Evolutionary conservation across 53 echinoderm and acorn worm species (phyloP), one percentile per base, ranked within the genome.

Genomic region (Patiria pectinifera): DNA sequence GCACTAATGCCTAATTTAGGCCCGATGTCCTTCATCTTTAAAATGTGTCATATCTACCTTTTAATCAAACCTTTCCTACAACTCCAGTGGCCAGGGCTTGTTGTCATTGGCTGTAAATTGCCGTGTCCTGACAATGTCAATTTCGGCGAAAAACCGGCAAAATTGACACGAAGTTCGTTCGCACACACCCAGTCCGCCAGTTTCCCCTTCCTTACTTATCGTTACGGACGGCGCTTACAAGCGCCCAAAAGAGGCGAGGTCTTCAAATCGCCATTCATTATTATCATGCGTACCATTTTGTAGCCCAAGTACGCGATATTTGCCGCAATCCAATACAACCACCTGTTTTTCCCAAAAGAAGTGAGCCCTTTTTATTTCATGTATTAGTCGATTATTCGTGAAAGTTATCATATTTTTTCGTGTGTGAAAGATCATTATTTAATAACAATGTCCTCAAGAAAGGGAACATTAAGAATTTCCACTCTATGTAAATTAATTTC

Each of bases 321-420:
- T 74, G 10, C 74, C 74, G 8, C 66, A 66, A 74, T 21, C 9
- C 24, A 74, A 23, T 74, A 23, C 3, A 24, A 74, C 66, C 74
- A 16, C 74, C 74, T 74, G 74, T 74, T 74, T 23, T 18, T 23
- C 16, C 10, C 69, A 13, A 69, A 69, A 69, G 74, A n/a, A 74
- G 0, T 22, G 24, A n/a, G 69, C 23, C 79, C n/a, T 12, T 46
- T 79, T 91, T 71, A 9, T 47, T 63, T 97, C 93, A 96, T 24
- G 96, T 93, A 85, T 96, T 96, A 60, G 93, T 94, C 75, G 5
- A 53, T 8, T 8, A 66, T 66, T 66, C 10, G 66, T 16, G 53
- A 53, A 53, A 53, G 53, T 49, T 49, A 6, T 49, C 6, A 49
- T 49, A 49, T 49, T 49, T 49, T 49, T 49, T 6, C 49, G 3